Evolutionary conservation across 2,113 vertebrate genomes (phyloP), one percentile per base, ranked within the genome.

Genomic region (Lonchura striata): DNA sequence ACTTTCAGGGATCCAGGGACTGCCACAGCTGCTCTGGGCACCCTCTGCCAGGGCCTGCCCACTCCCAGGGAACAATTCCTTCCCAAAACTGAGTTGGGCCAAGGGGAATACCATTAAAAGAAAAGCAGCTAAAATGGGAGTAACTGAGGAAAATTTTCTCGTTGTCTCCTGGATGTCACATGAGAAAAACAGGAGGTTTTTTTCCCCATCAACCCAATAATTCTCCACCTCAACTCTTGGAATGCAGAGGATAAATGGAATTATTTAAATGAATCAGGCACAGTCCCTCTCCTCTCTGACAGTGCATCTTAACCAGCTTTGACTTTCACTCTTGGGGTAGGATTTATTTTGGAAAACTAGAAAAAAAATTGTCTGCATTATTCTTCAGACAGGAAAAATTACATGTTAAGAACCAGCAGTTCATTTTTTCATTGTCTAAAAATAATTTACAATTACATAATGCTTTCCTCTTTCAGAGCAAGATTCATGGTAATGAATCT

Each of bases 21-120:
- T 49, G 41, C 69, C 82, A 15, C 69, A 85, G 60, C 50, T 33
- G 0, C 22, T 39, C n/a, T 72, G 69, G 49, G n/a, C 6, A n/a
- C 53, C 2, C 22, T 63, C 22, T 72, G 39, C n/a, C 82, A 84
- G 28, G 21, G 3, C 13, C 23, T 41, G 0, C 10, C 20, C 52
- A 50, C 61, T 76, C 21, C 0, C 52, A 66, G 61, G 25, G 21
- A 12, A 0, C 0, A 5, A 59, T 68, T 60, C 2, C 28, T 14
- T 9, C 54, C 74, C 11, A 46, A 78, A 70, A 39, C 4, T 11
- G 10, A 44, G 13, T 1, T 49, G 11, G 15, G 6, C 56, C 37
- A n/a, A 63, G 10, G 22, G 10, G 18, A 82, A 46, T 20, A 11
- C 2, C 16, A 20, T 11, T 31, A 39, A 33, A 61, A 65, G 25